A percentile compares a stretch with the other conserved stretches of the same genome.
phyloP scores from a whole-genome alignment of 2,888 invertebrate species.

The Archips crataeganus region DNA sequence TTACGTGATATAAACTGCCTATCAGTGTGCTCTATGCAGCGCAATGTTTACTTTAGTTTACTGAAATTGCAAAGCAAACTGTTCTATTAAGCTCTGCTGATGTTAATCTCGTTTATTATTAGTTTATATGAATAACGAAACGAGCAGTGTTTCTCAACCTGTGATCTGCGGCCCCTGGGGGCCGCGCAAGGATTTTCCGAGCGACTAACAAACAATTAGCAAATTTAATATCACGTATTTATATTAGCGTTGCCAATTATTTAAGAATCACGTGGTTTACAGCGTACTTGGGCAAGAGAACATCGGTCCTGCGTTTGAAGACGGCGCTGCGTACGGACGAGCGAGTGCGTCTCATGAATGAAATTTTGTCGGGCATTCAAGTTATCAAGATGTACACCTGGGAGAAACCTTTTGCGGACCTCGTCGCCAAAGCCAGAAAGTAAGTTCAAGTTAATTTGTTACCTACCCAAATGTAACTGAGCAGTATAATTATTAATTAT shows the following conservation, averaged over 20 bases:
- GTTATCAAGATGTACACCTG: conserved; percentile 97
- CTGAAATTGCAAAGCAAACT: background rate
- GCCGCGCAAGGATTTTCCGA: background rate
- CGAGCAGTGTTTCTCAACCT: too few relatives aligned
- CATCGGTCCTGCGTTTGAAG: conserved; percentile 90
- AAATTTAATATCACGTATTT: too few relatives aligned
- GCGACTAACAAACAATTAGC: background rate
- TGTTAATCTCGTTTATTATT: background rate
- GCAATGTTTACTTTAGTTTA: conserved; percentile 10
- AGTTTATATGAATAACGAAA: background rate
- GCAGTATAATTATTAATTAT: too few relatives aligned
- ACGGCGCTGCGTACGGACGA: conserved; percentile 96
- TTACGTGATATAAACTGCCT: background rate
- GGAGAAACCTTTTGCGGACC: conserved; percentile 92
- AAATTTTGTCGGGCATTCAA: conserved; percentile 92
- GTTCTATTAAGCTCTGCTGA: too few relatives aligned
- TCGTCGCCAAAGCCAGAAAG: conserved; percentile 90
- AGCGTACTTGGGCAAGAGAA: conserved; percentile 91
- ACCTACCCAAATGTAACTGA: background rate
- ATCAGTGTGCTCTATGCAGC: background rate
- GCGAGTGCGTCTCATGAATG: conserved; percentile 95
- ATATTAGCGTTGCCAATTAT: background rate
- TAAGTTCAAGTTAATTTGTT: conserved; percentile 68
- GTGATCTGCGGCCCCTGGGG: too few relatives aligned
- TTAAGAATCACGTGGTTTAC: conserved; percentile 40